Evolutionary conservation across 2,797 vertebrate genomes (phyloP).

Genomic region (Enoplosus armatus): DNA sequence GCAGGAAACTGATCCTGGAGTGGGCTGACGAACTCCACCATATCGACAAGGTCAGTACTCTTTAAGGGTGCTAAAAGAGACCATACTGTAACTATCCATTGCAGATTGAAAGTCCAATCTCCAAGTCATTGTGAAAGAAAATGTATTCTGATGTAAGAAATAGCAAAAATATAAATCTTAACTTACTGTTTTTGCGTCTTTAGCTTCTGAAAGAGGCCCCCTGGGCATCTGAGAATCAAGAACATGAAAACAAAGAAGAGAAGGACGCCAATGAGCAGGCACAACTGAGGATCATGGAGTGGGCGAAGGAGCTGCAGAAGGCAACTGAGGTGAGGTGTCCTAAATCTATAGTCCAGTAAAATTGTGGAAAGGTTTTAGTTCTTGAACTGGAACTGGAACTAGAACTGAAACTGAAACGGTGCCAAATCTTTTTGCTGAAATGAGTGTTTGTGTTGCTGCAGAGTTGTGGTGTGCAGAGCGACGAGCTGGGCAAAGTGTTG

Average conservation of each 20-base stretch:
- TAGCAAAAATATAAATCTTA: background rate
- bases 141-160: background rate
- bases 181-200: background rate
- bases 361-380: background rate
- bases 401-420: too few species aligned
- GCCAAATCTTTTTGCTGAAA: background rate
- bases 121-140: background rate
- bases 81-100: background rate
- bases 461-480: conserved; percentile 79
- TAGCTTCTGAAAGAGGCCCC: conserved; percentile 70
- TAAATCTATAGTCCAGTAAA: background rate
- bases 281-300: conserved; percentile 77
- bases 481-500: conserved; percentile 75
- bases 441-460: conserved; percentile 36
- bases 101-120: background rate
- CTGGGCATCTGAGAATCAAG: conserved; percentile 38
- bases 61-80: background rate
- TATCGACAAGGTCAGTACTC: conserved; percentile 76
- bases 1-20: conserved; percentile 83
- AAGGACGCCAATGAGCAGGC: conserved; percentile 44
- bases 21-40: conserved; percentile 84
- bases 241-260: conserved; percentile 18
- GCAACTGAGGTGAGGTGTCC: conserved; percentile 77
- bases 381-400: too few species aligned
- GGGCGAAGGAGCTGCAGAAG: conserved; percentile 84